phyloP scores from a whole-genome alignment of 2,888 invertebrate genomes.

The Bombyx huttoni region DNA sequence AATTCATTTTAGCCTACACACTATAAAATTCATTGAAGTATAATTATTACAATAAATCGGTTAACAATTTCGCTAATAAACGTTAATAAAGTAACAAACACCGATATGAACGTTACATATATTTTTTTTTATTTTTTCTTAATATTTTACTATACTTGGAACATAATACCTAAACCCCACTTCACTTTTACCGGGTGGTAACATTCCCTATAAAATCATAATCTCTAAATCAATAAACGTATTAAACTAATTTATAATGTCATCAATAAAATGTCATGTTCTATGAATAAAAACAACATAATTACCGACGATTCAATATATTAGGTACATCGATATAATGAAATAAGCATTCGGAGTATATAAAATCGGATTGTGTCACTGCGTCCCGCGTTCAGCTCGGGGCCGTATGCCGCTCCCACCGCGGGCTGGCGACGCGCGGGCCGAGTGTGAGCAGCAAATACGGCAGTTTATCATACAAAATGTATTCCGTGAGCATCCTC shows the following conservation, averaged over 20 bases:
- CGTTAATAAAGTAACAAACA: conserved; percentile 49
- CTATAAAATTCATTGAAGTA: conserved; percentile 50
- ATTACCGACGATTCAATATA: conserved; percentile 41
- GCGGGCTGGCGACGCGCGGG: not conserved
- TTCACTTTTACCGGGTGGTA: conserved; percentile 59
- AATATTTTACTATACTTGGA: conserved; percentile 20
- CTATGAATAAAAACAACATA: conserved; percentile 45
- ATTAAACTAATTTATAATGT: conserved; percentile 59
- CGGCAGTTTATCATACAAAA: conserved; percentile 16
- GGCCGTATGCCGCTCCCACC: not conserved
- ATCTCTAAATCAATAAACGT: conserved; percentile 63
- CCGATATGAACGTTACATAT: conserved; percentile 40
- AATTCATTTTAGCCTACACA: conserved; percentile 53
- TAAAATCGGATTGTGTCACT: conserved; percentile 28
- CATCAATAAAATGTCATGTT: conserved; percentile 59
- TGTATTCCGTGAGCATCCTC: conserved; percentile 34
- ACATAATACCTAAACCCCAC: conserved; percentile 36
- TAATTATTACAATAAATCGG: conserved; percentile 38
- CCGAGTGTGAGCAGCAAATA: not conserved
- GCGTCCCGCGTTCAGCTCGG: conserved; percentile 7
- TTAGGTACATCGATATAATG: conserved; percentile 38
- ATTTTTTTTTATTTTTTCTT: conserved; percentile 18
- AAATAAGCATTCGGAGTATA: conserved; percentile 44
- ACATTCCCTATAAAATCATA: conserved; percentile 63
- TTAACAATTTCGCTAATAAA: conserved; percentile 51